Evolutionary conservation across 1,140 invertebrate species (phyloP), one percentile per base, ranked within the genome.

Genomic region (Pogonus chalceus): DNA sequence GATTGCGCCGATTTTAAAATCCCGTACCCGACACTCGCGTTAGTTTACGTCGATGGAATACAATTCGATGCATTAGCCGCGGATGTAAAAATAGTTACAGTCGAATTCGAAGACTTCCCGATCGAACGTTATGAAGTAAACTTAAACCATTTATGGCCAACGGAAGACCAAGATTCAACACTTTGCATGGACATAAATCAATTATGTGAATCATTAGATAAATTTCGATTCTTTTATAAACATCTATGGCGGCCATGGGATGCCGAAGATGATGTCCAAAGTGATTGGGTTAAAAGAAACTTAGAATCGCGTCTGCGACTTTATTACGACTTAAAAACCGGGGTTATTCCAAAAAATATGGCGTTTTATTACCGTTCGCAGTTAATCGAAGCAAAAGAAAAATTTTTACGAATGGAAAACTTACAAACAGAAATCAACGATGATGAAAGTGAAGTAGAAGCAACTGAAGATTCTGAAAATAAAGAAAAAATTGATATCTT

Each of bases 201-300:
- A 14, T 70, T 69, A 1, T 69, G 67, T 0, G 66, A 70, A 23
- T 65, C 62, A 22, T 56, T 78, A 0, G 76, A 78, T 58, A 63
- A 71, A 3, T 31, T 70, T 7, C 39, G 77, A 49, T 79, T 78
- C 43, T 79, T 79, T 60, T 79, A 71, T 50, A 69, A 72, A 50
- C 66, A 77, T 52, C 60, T 79, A 2, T 79, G 76, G 76, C 77
- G 77, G 73, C 76, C 77, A 1, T 79, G 76, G 76, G 77, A 79
- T 47, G 60, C 67, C 22, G 76, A 79, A 35, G 72, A 72, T 18
- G 77, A 79, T 53, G 75, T 78, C 1, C 71, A 72, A 48, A 53
- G 59, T 0, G 72, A 77, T 60, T 79, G 76, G 76, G 67, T 74
- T 9, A 59, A 62, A 18, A 58, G 63, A 24, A 73, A 79, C 61